Evolutionary conservation across 1,140 invertebrate species (phyloP).

Genomic region (Monochamus saltuarius): DNA sequence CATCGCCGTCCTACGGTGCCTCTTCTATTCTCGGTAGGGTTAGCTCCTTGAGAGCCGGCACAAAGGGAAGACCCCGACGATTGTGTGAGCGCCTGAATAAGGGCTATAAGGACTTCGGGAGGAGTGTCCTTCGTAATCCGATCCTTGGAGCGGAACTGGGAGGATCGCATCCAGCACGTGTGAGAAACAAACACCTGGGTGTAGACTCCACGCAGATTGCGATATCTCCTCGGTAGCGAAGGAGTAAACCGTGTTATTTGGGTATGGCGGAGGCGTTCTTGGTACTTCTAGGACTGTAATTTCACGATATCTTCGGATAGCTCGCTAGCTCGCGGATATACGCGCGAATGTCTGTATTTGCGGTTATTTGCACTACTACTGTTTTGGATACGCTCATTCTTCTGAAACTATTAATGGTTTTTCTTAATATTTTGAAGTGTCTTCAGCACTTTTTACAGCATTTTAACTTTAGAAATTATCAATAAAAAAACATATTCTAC

Average conservation of each 20-base stretch:
- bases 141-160: constrained; percentile 46
- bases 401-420: too few relatives aligned
- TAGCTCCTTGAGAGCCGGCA: constrained; percentile 19
- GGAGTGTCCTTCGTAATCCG: constrained; percentile 39
- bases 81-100: constrained; percentile 4
- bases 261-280: constrained; percentile 35
- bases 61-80: constrained; percentile 28
- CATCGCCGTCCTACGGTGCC: neutral
- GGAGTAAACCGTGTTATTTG: constrained; percentile 32
- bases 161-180: constrained; percentile 43
- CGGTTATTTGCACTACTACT: neutral
- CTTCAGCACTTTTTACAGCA: too few relatives aligned
- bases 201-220: constrained; percentile 10
- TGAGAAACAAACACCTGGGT: constrained; percentile 45
- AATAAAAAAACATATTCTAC: too few relatives aligned
- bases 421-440: too few relatives aligned
- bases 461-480: too few relatives aligned
- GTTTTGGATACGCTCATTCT: too few relatives aligned
- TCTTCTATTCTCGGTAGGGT: constrained; percentile 17
- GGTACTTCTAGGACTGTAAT: constrained; percentile 37
- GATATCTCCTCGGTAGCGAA: constrained; percentile 18
- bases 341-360: constrained; percentile 4
- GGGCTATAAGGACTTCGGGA: constrained; percentile 23
- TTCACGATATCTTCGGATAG: constrained; percentile 39
- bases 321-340: neutral